Evolutionary conservation across 2,888 invertebrate genomes (phyloP).

Genomic region (Stenichneumon culpator): DNA sequence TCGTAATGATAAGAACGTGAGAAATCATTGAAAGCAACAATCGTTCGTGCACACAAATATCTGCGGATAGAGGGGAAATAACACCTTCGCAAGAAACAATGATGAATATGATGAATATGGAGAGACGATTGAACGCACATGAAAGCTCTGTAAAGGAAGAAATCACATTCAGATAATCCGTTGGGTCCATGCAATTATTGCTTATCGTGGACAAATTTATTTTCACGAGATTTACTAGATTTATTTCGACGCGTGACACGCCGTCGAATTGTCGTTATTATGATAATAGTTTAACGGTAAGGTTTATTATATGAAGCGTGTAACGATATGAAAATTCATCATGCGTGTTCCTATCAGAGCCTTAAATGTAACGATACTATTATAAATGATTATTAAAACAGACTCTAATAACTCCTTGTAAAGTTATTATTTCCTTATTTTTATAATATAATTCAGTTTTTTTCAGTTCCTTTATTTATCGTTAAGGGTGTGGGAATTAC

Average conservation of each 20-base stretch:
- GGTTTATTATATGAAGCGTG: slow-evolving; percentile 64
- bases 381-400: slow-evolving; percentile 57
- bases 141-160: not conserved
- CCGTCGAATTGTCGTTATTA: slow-evolving; percentile 58
- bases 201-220: slow-evolving; percentile 43
- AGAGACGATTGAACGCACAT: slow-evolving; percentile 34
- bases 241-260: slow-evolving; percentile 39
- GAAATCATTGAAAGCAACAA: slow-evolving; percentile 1
- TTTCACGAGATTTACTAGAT: slow-evolving; percentile 55
- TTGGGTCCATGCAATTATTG: slow-evolving; percentile 10
- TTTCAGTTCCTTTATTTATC: too few relatives aligned
- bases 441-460: too few relatives aligned
- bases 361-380: slow-evolving; percentile 66
- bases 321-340: slow-evolving; percentile 61
- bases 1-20: slow-evolving; percentile 25
- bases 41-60: slow-evolving; percentile 4
- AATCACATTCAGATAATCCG: slow-evolving; percentile 5
- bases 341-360: slow-evolving; percentile 70
- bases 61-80: not conserved
- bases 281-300: slow-evolving; percentile 61
- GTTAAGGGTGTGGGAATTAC: too few relatives aligned
- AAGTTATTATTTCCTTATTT: not conserved
- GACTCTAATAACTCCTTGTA: slow-evolving; percentile 15
- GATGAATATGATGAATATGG: not conserved
- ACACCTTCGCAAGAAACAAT: not conserved